Conservation (phyloP, 2,113 vertebrate genomes). For the Zapornia atra region DNA sequence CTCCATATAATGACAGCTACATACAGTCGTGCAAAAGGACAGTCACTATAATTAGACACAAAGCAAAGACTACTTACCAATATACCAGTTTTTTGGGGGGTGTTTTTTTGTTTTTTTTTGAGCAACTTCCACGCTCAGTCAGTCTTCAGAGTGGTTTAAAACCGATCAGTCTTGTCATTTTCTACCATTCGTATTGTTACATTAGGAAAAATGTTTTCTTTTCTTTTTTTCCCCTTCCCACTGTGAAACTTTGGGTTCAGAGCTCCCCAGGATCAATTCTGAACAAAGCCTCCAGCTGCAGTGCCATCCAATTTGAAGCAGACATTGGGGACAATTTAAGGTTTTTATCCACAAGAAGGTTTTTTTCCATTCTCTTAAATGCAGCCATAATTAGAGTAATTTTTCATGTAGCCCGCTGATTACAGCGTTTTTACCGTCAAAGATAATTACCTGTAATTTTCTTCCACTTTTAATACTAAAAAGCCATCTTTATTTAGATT, state of each 20-base stretch:
- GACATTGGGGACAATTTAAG: conserved; percentile 99
- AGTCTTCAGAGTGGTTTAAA: conserved; percentile 87
- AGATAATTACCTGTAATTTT: conserved; percentile 99
- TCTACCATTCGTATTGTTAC: conserved; percentile 97
- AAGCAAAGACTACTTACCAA: conserved; percentile 98
- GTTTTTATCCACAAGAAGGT: conserved; percentile 99
- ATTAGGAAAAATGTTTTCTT: conserved; percentile 97
- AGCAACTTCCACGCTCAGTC: conserved; percentile 85
- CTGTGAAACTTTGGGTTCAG: conserved; percentile 97
- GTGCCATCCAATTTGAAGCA: conserved; percentile 99
- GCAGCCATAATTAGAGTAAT: conserved; percentile 99
- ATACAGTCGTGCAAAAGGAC: conserved; percentile 85
- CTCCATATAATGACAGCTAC: conserved; percentile 86
- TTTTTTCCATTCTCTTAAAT: conserved; percentile 99
- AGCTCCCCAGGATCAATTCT: conserved; percentile 98
- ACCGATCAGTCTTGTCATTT: conserved; percentile 94
- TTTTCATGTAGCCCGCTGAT: conserved; percentile 99
- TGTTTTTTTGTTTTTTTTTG: conserved; percentile 80
- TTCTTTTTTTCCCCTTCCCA: conserved; percentile 93
- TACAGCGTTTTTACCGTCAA: conserved; percentile 99
- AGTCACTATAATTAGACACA: conserved; percentile 88
- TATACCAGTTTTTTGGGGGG: conserved; percentile 76
- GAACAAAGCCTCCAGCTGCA: conserved; percentile 99
- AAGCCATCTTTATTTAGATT: conserved; percentile 99
- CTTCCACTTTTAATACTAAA: conserved; percentile 99